Conservation (phyloP, 2,888 invertebrate species). For the Lymantria monacha region DNA sequence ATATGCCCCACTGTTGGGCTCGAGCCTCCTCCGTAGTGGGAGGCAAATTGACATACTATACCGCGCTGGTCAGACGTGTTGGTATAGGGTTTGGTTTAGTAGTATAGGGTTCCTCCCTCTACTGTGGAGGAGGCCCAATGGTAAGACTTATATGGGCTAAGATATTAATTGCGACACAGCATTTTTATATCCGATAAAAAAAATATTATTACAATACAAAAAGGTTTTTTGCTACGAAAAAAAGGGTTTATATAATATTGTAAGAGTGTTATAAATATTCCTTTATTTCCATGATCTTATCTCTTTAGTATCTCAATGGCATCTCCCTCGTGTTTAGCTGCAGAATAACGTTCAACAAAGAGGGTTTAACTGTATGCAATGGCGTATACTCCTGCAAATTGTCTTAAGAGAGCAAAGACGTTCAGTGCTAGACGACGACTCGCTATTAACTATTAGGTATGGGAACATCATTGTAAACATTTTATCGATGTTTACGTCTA, state of each 20-base stretch:
- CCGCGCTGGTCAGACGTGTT: too few relatives aligned
- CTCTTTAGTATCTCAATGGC: constrained; percentile 12
- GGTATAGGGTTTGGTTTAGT: too few relatives aligned
- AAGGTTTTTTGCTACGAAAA: neutral
- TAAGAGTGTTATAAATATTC: neutral
- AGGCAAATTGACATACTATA: too few relatives aligned
- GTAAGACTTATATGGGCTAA: too few relatives aligned
- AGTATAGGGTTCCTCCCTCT: too few relatives aligned
- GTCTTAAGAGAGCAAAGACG: constrained; percentile 74
- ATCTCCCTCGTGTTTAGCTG: constrained; percentile 13
- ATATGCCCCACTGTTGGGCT: too few relatives aligned
- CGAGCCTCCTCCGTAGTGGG: too few relatives aligned
- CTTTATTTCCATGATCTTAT: constrained; percentile 5
- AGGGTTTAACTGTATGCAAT: constrained; percentile 61
- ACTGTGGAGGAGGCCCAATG: too few relatives aligned
- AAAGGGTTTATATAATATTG: neutral
- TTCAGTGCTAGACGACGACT: constrained; percentile 59
- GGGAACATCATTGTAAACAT: constrained; percentile 12
- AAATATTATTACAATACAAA: too few relatives aligned
- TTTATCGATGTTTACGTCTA: constrained; percentile 11
- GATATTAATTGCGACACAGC: too few relatives aligned
- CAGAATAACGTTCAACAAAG: constrained; percentile 40
- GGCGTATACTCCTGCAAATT: constrained; percentile 66
- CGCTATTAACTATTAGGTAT: constrained; percentile 69
- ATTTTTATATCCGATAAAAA: too few relatives aligned